A percentile compares a stretch with the other conserved stretches of the same genome.
phyloP scores from a whole-genome alignment of 2,113 vertebrate species.

The Malurus alboscapulatus region DNA sequence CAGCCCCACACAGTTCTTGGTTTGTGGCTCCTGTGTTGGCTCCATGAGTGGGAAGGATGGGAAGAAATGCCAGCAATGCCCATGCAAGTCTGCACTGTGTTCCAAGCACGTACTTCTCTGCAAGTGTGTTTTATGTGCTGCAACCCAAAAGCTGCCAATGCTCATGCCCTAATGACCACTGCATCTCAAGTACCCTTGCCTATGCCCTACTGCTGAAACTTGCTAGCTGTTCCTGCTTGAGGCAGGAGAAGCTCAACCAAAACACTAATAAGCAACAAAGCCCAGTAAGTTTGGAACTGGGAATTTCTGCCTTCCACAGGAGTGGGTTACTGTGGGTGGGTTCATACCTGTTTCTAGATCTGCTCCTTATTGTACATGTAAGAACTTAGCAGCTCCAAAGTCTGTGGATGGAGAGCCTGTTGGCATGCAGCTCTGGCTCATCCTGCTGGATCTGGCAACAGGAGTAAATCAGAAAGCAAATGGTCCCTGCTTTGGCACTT shows the following conservation, averaged over 20 bases:
- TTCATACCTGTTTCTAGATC: not conserved
- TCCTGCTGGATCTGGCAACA: not conserved
- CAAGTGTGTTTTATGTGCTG: not conserved
- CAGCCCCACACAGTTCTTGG: fast-evolving
- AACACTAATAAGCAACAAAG: not conserved
- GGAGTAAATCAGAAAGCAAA: not conserved
- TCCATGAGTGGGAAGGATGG: not conserved
- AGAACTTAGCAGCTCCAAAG: not conserved
- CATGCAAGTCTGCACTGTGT: not conserved
- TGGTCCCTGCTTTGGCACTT: not conserved
- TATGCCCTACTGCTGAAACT: not conserved
- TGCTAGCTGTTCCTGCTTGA: not conserved
- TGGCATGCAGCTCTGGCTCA: not conserved
- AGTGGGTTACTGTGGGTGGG: not conserved
- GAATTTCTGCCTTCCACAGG: not conserved
- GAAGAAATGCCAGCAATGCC: not conserved
- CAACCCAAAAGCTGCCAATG: not conserved
- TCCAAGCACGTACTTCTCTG: fast-evolving
- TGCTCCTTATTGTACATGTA: fast-evolving
- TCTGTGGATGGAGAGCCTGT: not conserved
- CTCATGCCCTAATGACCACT: not conserved
- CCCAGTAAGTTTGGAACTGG: not conserved
- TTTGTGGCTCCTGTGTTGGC: not conserved
- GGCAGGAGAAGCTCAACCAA: not conserved
- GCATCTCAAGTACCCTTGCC: not conserved